Conservation (phyloP, 2,797 vertebrate genomes). For the Sebastes variabilis region DNA sequence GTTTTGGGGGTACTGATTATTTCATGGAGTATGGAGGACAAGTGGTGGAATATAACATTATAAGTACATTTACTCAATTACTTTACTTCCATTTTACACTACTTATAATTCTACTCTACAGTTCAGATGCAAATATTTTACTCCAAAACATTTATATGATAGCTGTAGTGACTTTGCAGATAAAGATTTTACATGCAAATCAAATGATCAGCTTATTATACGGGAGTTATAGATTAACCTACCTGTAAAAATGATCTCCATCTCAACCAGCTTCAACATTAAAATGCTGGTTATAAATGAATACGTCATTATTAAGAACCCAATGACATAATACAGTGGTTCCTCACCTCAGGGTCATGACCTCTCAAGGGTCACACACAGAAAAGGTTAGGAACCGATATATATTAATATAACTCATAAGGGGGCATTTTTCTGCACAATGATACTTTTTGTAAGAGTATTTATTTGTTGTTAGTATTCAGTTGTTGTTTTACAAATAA, state of each 20-base stretch:
- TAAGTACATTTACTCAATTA: neutral
- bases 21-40: neutral
- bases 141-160: neutral
- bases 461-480: too few species aligned
- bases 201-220: neutral
- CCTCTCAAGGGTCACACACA: neutral
- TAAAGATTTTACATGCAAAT: neutral
- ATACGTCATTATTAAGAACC: neutral
- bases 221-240: neutral
- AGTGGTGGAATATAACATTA: too few species aligned
- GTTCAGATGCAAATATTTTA: neutral
- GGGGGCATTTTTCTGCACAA: too few species aligned
- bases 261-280: neutral
- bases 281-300: neutral
- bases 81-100: neutral
- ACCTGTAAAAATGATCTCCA: neutral
- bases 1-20: neutral
- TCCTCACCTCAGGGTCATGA: neutral
- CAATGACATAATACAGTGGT: neutral
- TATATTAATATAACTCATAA: neutral
- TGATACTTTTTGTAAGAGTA: too few species aligned
- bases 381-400: neutral
- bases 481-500: too few species aligned
- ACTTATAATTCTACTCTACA: neutral
- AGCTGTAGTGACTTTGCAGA: neutral